Evolutionary conservation across 2,113 vertebrate genomes (phyloP).

Genomic region (Perca schrenkii): DNA sequence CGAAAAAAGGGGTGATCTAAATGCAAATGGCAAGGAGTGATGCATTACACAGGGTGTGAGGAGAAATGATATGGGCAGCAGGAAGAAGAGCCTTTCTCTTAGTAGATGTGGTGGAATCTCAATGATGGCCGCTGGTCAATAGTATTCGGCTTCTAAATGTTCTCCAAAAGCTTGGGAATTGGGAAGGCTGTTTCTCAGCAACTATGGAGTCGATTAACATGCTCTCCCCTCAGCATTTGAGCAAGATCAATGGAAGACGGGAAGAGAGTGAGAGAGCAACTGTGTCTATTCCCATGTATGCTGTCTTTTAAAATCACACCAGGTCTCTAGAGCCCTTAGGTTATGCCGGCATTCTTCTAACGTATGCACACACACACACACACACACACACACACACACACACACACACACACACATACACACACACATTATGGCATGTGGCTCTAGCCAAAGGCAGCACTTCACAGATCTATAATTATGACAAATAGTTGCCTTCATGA

Average conservation of each 20-base stretch:
- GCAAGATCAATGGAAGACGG: constrained; percentile 66
- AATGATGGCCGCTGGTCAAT: constrained; percentile 62
- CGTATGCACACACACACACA: constrained; percentile 16
- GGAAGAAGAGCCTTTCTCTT: constrained; percentile 49
- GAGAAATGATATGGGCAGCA: constrained; percentile 52
- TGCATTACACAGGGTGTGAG: constrained; percentile 52
- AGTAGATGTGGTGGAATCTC: constrained; percentile 51
- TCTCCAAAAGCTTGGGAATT: constrained; percentile 40
- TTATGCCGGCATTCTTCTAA: constrained; percentile 34
- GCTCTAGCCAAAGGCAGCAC: constrained; percentile 44
- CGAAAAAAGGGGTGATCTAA: constrained; percentile 74
- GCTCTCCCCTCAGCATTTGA: constrained; percentile 61
- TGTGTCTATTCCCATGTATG: constrained; percentile 47
- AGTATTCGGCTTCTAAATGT: constrained; percentile 56
- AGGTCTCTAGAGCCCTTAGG: constrained; percentile 41
- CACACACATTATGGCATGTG: background rate
- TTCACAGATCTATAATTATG: constrained; percentile 70
- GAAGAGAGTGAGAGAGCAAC: constrained; percentile 54
- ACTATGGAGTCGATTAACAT: constrained; percentile 72
- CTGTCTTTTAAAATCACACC: constrained; percentile 67
- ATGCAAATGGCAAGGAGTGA: constrained; percentile 80
- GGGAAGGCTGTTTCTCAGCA: constrained; percentile 46
- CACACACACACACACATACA: constrained; percentile 1
- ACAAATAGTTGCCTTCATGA: constrained; percentile 65
- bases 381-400: constrained; percentile 23